Evolutionary conservation across 1,140 invertebrate genomes (phyloP).

Genomic region (Diuraphis noxia): DNA sequence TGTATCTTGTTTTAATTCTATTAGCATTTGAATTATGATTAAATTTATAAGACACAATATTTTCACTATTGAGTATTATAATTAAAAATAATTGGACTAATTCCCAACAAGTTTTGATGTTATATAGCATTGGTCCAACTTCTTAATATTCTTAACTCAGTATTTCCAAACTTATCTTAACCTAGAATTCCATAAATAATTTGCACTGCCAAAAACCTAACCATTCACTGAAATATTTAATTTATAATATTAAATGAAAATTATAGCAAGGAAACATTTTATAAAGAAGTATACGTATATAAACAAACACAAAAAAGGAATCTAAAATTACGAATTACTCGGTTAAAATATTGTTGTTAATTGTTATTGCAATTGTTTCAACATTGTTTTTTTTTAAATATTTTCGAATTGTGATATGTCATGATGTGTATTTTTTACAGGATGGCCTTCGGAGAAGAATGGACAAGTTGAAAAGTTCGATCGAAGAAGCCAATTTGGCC

Average conservation of each 20-base stretch:
- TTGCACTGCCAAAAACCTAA: no score
- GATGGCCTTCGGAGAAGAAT: conserved; percentile 90
- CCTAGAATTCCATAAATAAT: no score
- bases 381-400: background rate
- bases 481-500: conserved; percentile 87
- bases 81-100: no score
- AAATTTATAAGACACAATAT: no score
- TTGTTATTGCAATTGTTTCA: background rate
- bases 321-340: background rate
- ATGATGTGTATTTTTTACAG: conserved; percentile 61
- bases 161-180: no score
- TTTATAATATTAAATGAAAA: background rate
- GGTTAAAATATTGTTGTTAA: background rate
- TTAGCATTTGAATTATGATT: no score
- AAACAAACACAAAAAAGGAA: background rate
- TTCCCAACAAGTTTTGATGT: no score
- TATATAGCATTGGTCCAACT: no score
- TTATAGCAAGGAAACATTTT: no score
- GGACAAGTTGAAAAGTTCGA: conserved; percentile 92
- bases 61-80: no score
- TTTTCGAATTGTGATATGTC: background rate
- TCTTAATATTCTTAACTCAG: no score
- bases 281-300: background rate
- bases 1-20: no score
- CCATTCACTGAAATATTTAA: background rate